Evolutionary conservation across 1,140 invertebrate species (phyloP).

Genomic region (Zaprionus capensis): DNA sequence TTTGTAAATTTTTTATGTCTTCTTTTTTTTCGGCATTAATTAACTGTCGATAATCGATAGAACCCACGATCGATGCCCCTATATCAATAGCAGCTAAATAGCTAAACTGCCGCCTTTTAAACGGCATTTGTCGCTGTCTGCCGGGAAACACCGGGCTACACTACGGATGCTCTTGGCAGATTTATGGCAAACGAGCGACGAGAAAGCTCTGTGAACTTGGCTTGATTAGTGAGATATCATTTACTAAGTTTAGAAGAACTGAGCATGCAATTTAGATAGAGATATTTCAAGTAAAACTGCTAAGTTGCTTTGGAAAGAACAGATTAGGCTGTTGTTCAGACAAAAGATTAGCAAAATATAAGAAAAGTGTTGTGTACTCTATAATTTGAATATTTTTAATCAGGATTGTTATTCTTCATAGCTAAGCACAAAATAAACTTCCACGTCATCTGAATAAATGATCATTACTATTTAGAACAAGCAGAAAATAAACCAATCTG

Average conservation of each 20-base stretch:
- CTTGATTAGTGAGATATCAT: conserved; percentile 48
- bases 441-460: neutral
- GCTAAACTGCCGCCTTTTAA: conserved; percentile 66
- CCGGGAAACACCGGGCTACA: conserved; percentile 14
- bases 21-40: conserved; percentile 63
- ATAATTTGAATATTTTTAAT: too few species aligned
- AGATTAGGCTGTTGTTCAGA: too few species aligned
- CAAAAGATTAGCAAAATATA: too few species aligned
- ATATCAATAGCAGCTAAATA: conserved; percentile 64
- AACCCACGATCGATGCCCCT: conserved; percentile 64
- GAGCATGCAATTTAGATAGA: neutral
- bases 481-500: neutral
- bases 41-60: conserved; percentile 56
- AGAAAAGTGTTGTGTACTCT: too few species aligned
- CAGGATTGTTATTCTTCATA: too few species aligned
- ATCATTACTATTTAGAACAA: neutral
- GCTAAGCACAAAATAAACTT: neutral
- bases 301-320: too few species aligned
- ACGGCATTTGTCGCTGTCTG: conserved; percentile 58
- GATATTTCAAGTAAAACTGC: neutral
- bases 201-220: conserved; percentile 59
- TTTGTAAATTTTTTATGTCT: conserved; percentile 48
- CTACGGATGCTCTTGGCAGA: conserved; percentile 44
- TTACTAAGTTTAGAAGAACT: conserved; percentile 41
- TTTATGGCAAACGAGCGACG: conserved; percentile 51